A percentile compares a stretch with the other conserved stretches of the same genome.
phyloP scores from a whole-genome alignment of 2,113 vertebrate genomes.

The Neodon shergylaensis region DNA sequence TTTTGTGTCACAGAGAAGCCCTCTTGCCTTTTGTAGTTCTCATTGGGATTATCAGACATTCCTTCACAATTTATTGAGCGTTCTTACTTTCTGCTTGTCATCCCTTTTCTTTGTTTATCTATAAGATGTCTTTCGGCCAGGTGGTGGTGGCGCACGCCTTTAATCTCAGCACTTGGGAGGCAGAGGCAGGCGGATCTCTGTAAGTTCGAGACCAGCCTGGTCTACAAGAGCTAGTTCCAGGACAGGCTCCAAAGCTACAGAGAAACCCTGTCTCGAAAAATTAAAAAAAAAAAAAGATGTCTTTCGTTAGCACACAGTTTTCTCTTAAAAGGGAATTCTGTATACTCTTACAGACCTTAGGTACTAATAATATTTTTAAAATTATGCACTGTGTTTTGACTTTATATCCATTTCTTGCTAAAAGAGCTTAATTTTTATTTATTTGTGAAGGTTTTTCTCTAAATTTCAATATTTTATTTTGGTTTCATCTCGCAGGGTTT shows the following conservation, averaged over 20 bases:
- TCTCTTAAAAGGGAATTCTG: neutral
- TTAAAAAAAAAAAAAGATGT: neutral
- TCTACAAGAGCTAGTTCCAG: too few species aligned
- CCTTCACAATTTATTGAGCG: neutral
- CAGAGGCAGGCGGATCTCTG: too few species aligned
- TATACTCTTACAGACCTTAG: neutral
- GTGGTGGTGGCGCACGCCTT: too few species aligned
- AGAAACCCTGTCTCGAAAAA: too few species aligned
- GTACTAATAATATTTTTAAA: neutral
- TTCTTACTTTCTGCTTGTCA: neutral
- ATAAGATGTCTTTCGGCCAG: neutral
- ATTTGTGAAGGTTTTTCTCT: slow-evolving; percentile 23
- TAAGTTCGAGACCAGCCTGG: too few species aligned
- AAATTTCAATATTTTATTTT: neutral
- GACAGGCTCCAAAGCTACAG: too few species aligned
- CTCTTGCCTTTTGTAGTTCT: neutral
- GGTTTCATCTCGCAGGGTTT: neutral
- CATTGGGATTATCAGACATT: neutral
- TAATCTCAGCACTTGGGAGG: too few species aligned
- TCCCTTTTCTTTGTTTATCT: neutral
- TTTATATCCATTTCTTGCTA: slow-evolving; percentile 22
- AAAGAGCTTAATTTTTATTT: neutral
- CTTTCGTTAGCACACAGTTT: neutral
- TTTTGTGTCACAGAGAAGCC: neutral
- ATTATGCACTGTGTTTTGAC: neutral